phyloP scores from a whole-genome alignment of 2,113 vertebrate species.

The Rhinoptilus africanus region DNA sequence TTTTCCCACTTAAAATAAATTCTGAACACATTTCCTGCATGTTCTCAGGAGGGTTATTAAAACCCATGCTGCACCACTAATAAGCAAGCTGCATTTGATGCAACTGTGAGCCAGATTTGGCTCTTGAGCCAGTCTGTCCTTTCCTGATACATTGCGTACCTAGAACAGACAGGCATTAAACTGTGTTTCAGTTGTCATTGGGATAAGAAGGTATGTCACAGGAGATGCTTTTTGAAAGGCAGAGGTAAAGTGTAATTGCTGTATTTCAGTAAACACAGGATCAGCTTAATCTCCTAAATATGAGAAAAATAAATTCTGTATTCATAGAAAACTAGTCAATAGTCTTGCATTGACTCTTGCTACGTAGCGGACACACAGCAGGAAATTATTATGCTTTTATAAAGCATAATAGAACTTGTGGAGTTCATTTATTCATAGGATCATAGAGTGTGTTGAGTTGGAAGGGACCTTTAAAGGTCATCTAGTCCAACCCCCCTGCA shows the following conservation, averaged over 20 bases:
- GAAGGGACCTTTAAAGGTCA: too few species aligned
- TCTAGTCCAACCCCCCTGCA: too few species aligned
- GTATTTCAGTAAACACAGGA: background rate
- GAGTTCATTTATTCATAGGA: background rate
- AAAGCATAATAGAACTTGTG: background rate
- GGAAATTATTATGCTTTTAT: background rate
- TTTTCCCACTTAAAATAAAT: background rate
- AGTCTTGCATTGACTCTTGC: background rate
- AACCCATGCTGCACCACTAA: background rate
- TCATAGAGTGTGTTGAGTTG: too few species aligned
- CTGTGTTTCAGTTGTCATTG: background rate
- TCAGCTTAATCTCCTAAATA: background rate
- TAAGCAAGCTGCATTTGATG: background rate
- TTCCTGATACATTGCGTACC: background rate
- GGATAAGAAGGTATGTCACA: background rate
- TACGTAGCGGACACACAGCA: background rate
- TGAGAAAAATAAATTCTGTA: background rate
- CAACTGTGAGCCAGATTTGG: background rate
- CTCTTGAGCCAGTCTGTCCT: background rate
- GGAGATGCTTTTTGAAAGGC: background rate
- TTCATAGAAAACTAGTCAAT: background rate
- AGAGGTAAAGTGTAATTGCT: background rate
- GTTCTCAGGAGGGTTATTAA: background rate
- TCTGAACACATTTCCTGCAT: background rate
- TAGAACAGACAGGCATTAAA: background rate